Conservation (phyloP, 37 sponge, comb jelly and placozoan genomes). For the Ephydatia muelleri region DNA sequence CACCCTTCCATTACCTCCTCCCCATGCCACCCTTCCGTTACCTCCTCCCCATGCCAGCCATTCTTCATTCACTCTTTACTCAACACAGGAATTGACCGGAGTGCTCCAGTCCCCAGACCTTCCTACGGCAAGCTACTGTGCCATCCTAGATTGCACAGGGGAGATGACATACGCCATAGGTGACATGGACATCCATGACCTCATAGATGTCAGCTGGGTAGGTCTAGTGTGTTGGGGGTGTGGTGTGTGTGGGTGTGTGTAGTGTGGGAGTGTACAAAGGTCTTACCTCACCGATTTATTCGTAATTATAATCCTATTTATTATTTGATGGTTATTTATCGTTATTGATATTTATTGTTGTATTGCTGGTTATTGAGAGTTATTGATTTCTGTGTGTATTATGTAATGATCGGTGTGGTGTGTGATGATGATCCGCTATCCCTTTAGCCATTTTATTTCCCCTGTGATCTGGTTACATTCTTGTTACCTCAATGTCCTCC, state of each 20-base stretch:
- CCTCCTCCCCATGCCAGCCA: no score
- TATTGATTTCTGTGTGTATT: no score
- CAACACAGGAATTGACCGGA: slow-evolving; percentile 36
- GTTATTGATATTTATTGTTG: no score
- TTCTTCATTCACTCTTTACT: not conserved
- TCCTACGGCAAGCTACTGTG: slow-evolving; percentile 81
- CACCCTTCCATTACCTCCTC: not conserved
- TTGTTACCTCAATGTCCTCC: not conserved
- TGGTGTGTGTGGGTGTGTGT: not conserved
- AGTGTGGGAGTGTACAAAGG: not conserved
- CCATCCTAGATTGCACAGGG: slow-evolving; percentile 64
- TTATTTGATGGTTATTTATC: not conserved
- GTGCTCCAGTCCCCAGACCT: slow-evolving; percentile 5
- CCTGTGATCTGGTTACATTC: not conserved
- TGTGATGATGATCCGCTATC: no score
- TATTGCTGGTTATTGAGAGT: no score
- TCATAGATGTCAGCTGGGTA: slow-evolving; percentile 53
- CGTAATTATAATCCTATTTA: not conserved
- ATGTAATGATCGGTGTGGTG: no score
- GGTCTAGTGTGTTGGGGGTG: not conserved
- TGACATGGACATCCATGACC: slow-evolving; percentile 69
- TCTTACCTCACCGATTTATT: not conserved
- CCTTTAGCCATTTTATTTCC: no score
- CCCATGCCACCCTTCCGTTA: not conserved
- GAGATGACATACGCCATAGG: slow-evolving; percentile 75